These are phyloP conservation scores for Perithous albicinctus DNA, from an alignment of 2,888 invertebrate genomes.

Conservation along the genomic window DNA sequence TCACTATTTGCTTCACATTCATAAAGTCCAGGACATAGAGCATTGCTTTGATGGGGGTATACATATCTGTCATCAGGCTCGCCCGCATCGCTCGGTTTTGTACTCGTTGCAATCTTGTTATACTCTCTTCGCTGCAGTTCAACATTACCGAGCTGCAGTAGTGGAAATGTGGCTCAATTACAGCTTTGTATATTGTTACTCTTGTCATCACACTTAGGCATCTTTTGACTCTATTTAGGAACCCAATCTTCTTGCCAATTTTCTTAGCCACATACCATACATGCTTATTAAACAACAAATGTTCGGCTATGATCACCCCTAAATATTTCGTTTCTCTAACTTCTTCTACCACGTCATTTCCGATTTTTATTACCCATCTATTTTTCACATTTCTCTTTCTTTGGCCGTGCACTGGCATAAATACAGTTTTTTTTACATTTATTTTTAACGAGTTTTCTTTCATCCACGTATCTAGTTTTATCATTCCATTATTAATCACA, in stretches of 20 bases:
- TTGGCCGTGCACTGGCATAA: conserved; percentile 41
- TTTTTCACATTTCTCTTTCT: background rate
- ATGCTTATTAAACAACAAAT: background rate
- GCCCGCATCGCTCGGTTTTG: no score
- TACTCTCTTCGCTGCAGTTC: background rate
- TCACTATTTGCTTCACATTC: background rate
- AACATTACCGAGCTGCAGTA: conserved; percentile 3
- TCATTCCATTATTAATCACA: no score
- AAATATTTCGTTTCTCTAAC: conserved; percentile 58
- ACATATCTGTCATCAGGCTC: no score
- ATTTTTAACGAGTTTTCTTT: conserved; percentile 36
- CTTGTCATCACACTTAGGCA: background rate
- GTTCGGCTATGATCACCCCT: conserved; percentile 56
- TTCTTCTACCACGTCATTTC: background rate
- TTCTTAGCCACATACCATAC: conserved; percentile 52
- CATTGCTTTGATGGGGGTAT: no score
- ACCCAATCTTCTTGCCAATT: conserved; percentile 51
- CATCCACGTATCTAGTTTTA: conserved; percentile 56
- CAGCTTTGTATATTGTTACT: background rate
- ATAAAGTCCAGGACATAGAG: no score
- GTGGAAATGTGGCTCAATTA: background rate
- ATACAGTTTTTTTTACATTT: conserved; percentile 53
- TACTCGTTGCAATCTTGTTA: no score
- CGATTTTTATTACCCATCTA: background rate
- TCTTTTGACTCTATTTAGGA: background rate